Percentiles rank a stretch among this genome's conserved stretches.
These are phyloP conservation scores for Adelges cooleyi DNA, from an alignment of 1,140 invertebrate species.

Conservation along the genomic window DNA sequence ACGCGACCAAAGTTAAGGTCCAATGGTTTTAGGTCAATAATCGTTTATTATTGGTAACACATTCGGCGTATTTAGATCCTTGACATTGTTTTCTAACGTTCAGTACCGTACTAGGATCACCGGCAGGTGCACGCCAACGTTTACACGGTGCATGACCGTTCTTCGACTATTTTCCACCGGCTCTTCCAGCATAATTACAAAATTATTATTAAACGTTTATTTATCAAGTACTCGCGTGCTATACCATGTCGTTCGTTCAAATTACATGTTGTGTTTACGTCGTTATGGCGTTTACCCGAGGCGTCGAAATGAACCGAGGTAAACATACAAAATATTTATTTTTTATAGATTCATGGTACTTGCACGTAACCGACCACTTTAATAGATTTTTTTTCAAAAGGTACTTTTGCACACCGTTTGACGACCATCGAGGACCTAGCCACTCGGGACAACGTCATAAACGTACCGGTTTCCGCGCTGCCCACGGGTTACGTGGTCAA, in stretches of 20 bases:
- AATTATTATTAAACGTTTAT: background rate
- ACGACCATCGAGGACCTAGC: slow-evolving; percentile 30
- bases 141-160: background rate
- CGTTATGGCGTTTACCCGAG: background rate
- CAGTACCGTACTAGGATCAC: background rate
- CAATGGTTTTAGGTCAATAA: slow-evolving; percentile 22
- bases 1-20: background rate
- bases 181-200: background rate
- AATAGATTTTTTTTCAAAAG: background rate
- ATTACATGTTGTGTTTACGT: background rate
- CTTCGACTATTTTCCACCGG: background rate
- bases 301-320: background rate
- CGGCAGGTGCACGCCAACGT: background rate
- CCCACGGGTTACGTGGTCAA: slow-evolving; percentile 33
- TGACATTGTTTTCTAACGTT: slow-evolving; percentile 1
- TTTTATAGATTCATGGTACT: background rate
- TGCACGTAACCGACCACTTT: background rate
- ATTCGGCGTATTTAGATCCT: background rate
- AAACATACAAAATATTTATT: background rate
- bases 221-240: background rate
- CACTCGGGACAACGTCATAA: slow-evolving; percentile 32
- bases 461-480: slow-evolving; percentile 8
- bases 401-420: background rate
- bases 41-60: background rate
- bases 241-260: background rate